These are phyloP conservation scores for Microhierax caerulescens DNA, from an alignment of 2,797 vertebrate species.

Conservation along the genomic window DNA sequence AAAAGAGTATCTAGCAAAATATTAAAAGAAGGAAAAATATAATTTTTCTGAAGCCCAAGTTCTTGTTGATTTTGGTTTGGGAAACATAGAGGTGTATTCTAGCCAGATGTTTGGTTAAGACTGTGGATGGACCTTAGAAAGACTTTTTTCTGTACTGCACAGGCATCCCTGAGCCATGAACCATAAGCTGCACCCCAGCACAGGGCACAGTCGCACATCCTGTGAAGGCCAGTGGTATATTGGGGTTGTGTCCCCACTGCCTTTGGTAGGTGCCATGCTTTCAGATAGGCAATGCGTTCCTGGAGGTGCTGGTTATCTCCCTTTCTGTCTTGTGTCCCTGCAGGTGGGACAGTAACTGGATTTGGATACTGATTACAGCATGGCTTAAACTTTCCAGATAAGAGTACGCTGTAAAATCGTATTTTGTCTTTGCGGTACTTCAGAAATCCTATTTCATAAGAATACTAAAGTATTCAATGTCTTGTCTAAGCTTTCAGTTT, in stretches of 20 bases:
- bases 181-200: background rate
- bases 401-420: background rate
- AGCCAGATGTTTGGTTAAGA: background rate
- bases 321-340: background rate
- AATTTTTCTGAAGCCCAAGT: background rate
- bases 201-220: background rate
- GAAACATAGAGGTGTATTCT: background rate
- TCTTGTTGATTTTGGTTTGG: background rate
- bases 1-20: background rate
- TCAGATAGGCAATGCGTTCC: rapidly evolving
- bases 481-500: background rate
- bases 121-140: background rate
- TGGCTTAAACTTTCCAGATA: background rate
- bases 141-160: background rate
- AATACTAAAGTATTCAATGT: background rate
- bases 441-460: background rate
- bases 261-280: too few species aligned
- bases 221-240: too few species aligned
- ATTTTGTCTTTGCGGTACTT: background rate
- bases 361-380: background rate
- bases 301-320: too few species aligned
- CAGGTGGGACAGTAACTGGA: background rate
- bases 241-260: background rate
- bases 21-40: background rate
- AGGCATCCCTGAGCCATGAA: background rate